Conservation (phyloP, 2,113 vertebrate species). For the Probosciger aterrimus region DNA sequence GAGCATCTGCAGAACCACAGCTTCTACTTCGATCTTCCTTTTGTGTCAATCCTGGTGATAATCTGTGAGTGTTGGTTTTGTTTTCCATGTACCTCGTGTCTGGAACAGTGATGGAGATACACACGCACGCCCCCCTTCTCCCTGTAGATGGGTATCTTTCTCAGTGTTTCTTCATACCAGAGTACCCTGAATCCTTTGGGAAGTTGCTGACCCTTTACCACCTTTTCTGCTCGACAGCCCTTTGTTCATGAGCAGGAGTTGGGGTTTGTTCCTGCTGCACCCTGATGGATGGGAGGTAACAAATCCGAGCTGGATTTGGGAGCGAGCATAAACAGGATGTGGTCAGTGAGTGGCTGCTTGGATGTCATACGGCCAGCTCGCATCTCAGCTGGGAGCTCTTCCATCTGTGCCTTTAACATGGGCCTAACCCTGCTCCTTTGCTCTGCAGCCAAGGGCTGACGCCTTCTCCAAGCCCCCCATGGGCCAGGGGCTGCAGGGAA, state of each 20-base stretch:
- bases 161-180: neutral
- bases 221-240: neutral
- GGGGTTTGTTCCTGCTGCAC: neutral
- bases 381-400: neutral
- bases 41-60: neutral
- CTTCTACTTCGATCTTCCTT: neutral
- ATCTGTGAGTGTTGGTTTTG: neutral
- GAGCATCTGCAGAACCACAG: no score
- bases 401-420: neutral
- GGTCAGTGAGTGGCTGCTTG: neutral
- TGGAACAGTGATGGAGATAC: no score
- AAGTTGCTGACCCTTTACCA: neutral
- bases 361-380: neutral
- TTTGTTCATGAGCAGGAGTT: neutral
- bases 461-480: neutral
- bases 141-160: neutral
- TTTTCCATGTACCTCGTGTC: fast-evolving
- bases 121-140: fast-evolving
- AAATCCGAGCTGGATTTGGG: neutral
- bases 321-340: neutral
- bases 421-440: neutral
- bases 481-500: neutral
- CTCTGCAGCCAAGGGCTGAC: neutral
- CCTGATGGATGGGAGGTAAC: neutral
- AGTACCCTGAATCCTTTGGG: neutral